Conservation (phyloP, 53 echinoderm and acorn worm species). For the Hippasteria phrygiana region DNA sequence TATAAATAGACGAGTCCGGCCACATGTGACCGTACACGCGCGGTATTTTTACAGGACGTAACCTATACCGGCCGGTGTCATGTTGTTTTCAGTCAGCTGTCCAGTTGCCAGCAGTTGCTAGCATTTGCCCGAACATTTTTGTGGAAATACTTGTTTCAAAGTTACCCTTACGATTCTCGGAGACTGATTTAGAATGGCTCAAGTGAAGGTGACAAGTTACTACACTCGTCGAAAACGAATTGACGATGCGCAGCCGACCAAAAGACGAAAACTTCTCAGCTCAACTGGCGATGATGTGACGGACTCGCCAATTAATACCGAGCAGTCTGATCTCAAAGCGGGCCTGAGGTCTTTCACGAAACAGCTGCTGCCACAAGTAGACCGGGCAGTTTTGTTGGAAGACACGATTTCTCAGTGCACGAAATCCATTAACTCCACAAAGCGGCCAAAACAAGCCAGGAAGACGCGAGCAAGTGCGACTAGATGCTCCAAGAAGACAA, state of each 20-base stretch:
- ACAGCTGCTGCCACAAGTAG: neutral
- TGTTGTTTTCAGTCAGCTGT: neutral
- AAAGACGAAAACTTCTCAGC: conserved; percentile 67
- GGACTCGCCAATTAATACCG: too few species aligned
- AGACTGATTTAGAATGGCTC: conserved; percentile 72
- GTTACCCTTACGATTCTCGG: neutral
- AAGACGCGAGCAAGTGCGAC: conserved; percentile 12
- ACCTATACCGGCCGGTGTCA: too few species aligned
- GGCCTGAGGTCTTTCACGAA: conserved; percentile 20
- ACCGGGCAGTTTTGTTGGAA: conserved; percentile 19
- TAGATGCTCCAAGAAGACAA: neutral
- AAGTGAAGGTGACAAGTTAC: conserved; percentile 86
- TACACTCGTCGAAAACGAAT: conserved; percentile 75
- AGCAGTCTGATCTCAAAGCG: conserved; percentile 4
- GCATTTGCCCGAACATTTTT: neutral
- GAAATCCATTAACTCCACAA: neutral
- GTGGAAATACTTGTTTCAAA: neutral
- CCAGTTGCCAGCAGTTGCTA: neutral
- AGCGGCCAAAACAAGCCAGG: neutral
- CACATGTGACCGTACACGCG: conserved; percentile 7
- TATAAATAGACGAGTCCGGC: conserved; percentile 5
- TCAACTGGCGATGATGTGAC: neutral
- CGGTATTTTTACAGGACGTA: too few species aligned
- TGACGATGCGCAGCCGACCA: conserved; percentile 60
- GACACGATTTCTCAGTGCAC: neutral